Evolutionary conservation across 2,113 vertebrate genomes (phyloP).

Genomic region (Gnathonemus longibarbis): DNA sequence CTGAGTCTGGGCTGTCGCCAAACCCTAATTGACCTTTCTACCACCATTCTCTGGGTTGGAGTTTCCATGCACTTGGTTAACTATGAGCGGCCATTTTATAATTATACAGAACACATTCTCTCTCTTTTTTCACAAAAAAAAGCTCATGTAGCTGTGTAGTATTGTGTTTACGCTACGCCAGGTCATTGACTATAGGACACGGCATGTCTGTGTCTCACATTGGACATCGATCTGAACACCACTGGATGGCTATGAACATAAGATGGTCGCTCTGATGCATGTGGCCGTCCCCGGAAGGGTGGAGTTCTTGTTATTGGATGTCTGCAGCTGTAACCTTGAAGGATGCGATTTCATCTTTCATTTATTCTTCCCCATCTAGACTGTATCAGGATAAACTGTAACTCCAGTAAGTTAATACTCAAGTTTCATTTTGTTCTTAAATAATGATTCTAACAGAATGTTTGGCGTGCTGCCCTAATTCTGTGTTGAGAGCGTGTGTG

Average conservation of each 20-base stretch:
- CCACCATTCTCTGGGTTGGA: slow-evolving; percentile 68
- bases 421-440: slow-evolving; percentile 98
- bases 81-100: slow-evolving; percentile 98
- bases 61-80: slow-evolving; percentile 88
- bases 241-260: slow-evolving; percentile 40
- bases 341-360: slow-evolving; percentile 99
- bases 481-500: slow-evolving; percentile 13
- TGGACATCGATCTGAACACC: not conserved
- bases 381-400: slow-evolving; percentile 99
- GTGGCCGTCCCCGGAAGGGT: slow-evolving; percentile 99
- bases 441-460: slow-evolving; percentile 45
- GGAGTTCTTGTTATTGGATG: slow-evolving; percentile 99
- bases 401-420: slow-evolving; percentile 99
- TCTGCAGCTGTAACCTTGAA: slow-evolving; percentile 99
- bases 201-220: not conserved
- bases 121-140: not conserved
- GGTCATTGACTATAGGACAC: not conserved
- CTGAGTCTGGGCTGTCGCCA: slow-evolving; percentile 38
- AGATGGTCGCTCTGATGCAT: slow-evolving; percentile 98
- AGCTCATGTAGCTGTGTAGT: not conserved
- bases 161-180: not conserved
- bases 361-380: slow-evolving; percentile 99
- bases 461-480: slow-evolving; percentile 26
- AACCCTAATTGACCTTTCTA: not conserved
- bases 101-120: slow-evolving; percentile 27